Percentiles rank a stretch among this genome's conserved stretches.
Evolutionary conservation across 2,797 vertebrate genomes (phyloP).

Genomic region (Moxostoma hubbsi): DNA sequence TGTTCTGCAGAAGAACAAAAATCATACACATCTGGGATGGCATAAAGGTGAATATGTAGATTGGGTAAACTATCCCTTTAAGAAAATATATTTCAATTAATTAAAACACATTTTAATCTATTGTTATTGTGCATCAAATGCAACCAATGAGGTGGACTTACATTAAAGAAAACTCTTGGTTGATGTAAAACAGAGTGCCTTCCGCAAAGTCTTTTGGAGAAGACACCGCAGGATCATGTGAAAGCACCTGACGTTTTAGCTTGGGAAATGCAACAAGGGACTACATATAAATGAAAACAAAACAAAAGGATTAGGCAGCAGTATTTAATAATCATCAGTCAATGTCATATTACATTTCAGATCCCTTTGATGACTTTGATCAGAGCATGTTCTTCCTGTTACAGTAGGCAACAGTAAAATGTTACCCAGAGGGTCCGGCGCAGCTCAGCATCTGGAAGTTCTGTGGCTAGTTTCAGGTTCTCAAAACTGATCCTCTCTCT

Average conservation of each 20-base stretch:
- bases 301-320: background rate
- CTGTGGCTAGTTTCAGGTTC: slow-evolving; percentile 93
- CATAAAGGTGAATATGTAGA: no score
- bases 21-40: no score
- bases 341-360: no score
- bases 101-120: no score
- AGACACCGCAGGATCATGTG: slow-evolving; percentile 89
- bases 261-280: slow-evolving; percentile 97
- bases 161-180: slow-evolving; percentile 98
- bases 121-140: background rate
- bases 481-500: slow-evolving; percentile 96
- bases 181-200: slow-evolving; percentile 93
- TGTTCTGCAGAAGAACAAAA: no score
- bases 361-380: no score
- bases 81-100: background rate
- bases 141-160: slow-evolving; percentile 70
- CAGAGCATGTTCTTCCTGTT: background rate
- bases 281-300: slow-evolving; percentile 67
- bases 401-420: background rate
- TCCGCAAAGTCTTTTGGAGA: slow-evolving; percentile 97
- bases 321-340: background rate
- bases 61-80: no score
- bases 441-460: slow-evolving; percentile 97
- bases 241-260: slow-evolving; percentile 92
- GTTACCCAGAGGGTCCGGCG: slow-evolving; percentile 95